Conservation (phyloP, 2,888 invertebrate genomes). For the Drosophila subquinaria region DNA sequence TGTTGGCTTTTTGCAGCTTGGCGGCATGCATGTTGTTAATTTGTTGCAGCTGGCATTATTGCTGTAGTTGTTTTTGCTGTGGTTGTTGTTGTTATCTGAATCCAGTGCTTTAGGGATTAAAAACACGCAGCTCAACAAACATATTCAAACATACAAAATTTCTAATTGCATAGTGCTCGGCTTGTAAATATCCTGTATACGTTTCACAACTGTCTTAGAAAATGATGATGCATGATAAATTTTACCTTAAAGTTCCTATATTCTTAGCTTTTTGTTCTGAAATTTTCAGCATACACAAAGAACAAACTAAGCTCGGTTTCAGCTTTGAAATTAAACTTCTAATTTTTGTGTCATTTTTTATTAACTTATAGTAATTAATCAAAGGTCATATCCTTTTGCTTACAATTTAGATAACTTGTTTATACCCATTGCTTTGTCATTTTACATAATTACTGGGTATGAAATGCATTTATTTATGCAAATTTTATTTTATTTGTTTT, state of each 20-base stretch:
- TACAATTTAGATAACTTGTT: neutral
- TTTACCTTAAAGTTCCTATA: too few relatives aligned
- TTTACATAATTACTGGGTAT: slow-evolving; percentile 10
- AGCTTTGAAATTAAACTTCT: neutral
- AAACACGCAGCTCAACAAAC: slow-evolving; percentile 52
- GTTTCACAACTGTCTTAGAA: neutral
- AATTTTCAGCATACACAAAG: neutral
- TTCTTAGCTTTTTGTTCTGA: neutral
- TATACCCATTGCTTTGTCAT: neutral
- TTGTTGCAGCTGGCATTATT: slow-evolving; percentile 61
- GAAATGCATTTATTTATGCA: slow-evolving; percentile 75
- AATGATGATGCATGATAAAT: too few relatives aligned
- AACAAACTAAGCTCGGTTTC: neutral
- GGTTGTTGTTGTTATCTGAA: slow-evolving; percentile 61
- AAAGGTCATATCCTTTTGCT: neutral
- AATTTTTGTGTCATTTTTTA: too few relatives aligned
- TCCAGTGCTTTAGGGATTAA: slow-evolving; percentile 77
- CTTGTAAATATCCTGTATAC: slow-evolving; percentile 5
- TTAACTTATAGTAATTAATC: neutral
- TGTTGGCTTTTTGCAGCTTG: slow-evolving; percentile 76
- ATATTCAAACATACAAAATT: slow-evolving; percentile 18
- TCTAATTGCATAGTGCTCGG: neutral
- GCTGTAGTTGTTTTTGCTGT: slow-evolving; percentile 37
- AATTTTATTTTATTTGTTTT: slow-evolving; percentile 80
- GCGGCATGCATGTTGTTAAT: slow-evolving; percentile 66